Evolutionary conservation across 2,888 invertebrate genomes (phyloP).

Genomic region (Cerastis rubricosa): DNA sequence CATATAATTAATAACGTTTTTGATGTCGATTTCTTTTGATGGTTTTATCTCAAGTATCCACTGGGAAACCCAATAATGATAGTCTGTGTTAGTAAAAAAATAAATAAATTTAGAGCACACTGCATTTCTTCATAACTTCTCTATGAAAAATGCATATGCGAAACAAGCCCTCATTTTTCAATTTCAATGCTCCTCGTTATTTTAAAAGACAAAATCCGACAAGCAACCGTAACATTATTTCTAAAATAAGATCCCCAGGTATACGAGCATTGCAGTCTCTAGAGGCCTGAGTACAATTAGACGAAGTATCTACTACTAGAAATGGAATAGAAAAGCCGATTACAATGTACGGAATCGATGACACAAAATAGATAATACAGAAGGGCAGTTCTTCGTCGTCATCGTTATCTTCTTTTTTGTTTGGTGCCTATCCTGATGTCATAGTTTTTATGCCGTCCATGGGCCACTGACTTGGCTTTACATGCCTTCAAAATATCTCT

Average conservation of each 20-base stretch:
- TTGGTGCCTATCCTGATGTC: not conserved
- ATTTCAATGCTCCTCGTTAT: conserved; percentile 8
- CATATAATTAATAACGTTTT: too few relatives aligned
- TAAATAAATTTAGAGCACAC: not conserved
- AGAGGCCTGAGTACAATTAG: conserved; percentile 75
- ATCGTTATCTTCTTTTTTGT: not conserved
- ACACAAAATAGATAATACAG: conserved; percentile 8
- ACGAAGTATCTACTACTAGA: conserved; percentile 63
- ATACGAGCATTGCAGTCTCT: conserved; percentile 59
- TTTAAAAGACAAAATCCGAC: conserved; percentile 50
- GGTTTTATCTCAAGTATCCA: not conserved
- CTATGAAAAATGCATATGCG: not conserved
- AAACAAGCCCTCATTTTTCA: not conserved
- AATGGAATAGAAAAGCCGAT: conserved; percentile 81
- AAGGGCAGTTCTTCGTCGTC: not conserved
- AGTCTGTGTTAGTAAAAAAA: not conserved
- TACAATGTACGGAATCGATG: conserved; percentile 68
- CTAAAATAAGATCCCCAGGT: conserved; percentile 55
- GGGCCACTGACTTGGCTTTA: not conserved
- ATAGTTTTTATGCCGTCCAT: not conserved
- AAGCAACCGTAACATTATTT: conserved; percentile 30
- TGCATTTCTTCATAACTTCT: not conserved
- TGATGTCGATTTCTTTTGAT: too few relatives aligned
- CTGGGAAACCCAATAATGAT: not conserved
- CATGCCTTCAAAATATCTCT: not conserved